Base-by-base conservation (phyloP, 2,113 vertebrate species). In the Tachuris rubrigastra region DNA sequence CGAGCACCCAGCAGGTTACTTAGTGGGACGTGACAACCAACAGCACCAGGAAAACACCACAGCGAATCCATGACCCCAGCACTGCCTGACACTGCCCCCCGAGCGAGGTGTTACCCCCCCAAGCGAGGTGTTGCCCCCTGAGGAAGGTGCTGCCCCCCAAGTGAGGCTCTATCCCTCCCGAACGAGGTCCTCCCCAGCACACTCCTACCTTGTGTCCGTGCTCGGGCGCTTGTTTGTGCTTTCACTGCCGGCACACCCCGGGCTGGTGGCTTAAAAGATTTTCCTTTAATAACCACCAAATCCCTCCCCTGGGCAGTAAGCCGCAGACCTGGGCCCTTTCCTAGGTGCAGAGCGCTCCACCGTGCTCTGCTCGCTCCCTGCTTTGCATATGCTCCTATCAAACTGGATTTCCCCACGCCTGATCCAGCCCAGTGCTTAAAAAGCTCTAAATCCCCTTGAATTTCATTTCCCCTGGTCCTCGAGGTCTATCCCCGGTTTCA, bases 281-380 rank as follows among this genome's bases (percentile, higher is more conserved):
- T 97, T 92, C 97, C 96, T 95, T 90, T 97, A 97, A 97, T 97
- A 97, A 97, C 86, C 75, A 68, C 88, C 87, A 96, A 97, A 97
- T 97, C 97, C 97, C 86, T 91, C 74, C 71, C 90, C 90, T 71
- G 94, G 93, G 88, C 96, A 65, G 44, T 94, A 96, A 97, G 97
- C 96, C 0, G 41, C 92, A 68, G 86, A 75, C 93, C 93, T 91
- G 93, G 90, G 92, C 60, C 62, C 88, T 77, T 42, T 23, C 25
- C 91, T 66, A 75, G 91, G 93, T 94, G 68, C 85, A 5, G 50
- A 22, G 68, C 3, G 3, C 73, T 69, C 72, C 46, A 3, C 18
- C 0, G 7, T 8, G 50, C 73, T 60, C 77, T 39, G 35, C 72
- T 72, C 7, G 0, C 31, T 77, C 30, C 5, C 65, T 33, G 86